Conservation (phyloP, 2,113 vertebrate genomes). For the Tamias sibiricus region DNA sequence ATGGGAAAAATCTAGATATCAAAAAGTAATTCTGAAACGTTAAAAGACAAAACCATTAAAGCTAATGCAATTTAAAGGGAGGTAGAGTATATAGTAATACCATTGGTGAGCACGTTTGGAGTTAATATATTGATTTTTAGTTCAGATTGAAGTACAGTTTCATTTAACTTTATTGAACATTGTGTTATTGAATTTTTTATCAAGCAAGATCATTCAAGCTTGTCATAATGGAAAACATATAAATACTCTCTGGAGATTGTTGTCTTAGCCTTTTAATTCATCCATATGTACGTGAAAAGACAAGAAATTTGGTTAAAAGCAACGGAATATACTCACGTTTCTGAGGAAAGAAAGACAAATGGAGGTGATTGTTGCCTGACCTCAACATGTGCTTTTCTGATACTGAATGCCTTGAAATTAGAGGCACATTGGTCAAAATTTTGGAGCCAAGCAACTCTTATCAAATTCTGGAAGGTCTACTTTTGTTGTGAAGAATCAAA, state of each 20-base stretch:
- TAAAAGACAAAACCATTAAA: constrained; percentile 3
- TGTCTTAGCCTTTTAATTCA: not conserved
- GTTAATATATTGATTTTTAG: not conserved
- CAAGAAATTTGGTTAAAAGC: not conserved
- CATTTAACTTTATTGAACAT: constrained; percentile 23
- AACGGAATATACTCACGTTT: not conserved
- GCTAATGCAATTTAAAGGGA: not conserved
- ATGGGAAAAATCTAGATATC: not conserved
- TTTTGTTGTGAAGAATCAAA: not conserved
- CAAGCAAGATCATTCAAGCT: not conserved
- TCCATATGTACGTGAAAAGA: not conserved
- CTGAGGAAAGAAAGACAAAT: constrained; percentile 35
- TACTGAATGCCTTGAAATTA: constrained; percentile 22
- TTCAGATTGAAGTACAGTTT: not conserved
- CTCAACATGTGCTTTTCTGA: not conserved
- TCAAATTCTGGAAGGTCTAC: not conserved
- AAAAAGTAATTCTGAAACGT: constrained; percentile 14
- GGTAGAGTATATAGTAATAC: not conserved
- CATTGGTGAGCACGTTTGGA: not conserved
- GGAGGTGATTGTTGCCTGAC: not conserved
- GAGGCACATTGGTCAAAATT: constrained; percentile 16
- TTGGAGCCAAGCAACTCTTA: not conserved
- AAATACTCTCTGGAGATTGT: not conserved
- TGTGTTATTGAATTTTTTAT: not conserved
- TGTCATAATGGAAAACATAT: not conserved